Percentiles rank a stretch among this genome's conserved stretches.
phyloP scores from a whole-genome alignment of 1,140 invertebrate genomes.

The Lysiphlebus fabarum region DNA sequence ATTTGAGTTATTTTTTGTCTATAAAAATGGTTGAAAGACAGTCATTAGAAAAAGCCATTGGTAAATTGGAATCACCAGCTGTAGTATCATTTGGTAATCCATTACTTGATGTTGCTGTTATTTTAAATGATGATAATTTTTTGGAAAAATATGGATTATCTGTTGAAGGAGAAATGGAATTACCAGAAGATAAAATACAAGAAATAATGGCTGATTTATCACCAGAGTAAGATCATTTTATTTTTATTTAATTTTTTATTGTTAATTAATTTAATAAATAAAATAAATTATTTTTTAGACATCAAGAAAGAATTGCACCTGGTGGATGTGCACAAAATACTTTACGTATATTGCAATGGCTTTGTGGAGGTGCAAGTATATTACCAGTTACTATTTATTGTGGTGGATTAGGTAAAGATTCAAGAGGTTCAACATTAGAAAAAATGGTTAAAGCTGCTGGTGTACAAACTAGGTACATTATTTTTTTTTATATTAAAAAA shows the following conservation, averaged over 20 bases:
- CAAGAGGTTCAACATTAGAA: constrained; percentile 45
- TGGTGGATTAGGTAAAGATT: constrained; percentile 55
- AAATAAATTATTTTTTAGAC: constrained; percentile 20
- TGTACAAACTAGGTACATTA: constrained; percentile 48
- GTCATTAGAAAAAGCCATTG: constrained; percentile 28
- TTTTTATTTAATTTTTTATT: constrained; percentile 21
- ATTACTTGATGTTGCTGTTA: constrained; percentile 62
- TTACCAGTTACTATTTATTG: constrained; percentile 43
- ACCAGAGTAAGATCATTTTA: constrained; percentile 38
- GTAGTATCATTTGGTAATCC: constrained; percentile 64
- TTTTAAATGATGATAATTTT: constrained; percentile 51
- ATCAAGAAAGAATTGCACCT: constrained; percentile 34
- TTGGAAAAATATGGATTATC: constrained; percentile 59
- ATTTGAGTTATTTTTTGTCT: too few species aligned
- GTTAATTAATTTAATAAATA: constrained; percentile 14
- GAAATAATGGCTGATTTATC: constrained; percentile 40
- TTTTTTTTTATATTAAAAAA: constrained; percentile 1
- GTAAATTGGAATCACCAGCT: constrained; percentile 31
- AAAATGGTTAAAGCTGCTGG: constrained; percentile 46
- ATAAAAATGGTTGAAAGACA: constrained; percentile 35
- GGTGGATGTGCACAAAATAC: constrained; percentile 59
- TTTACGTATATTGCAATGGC: constrained; percentile 56
- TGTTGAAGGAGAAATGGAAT: constrained; percentile 54
- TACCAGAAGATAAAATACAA: constrained; percentile 42
- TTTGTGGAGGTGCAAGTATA: constrained; percentile 40